Base-by-base conservation (phyloP, 2,113 vertebrate genomes). In the Epinephelus fuscoguttatus region DNA sequence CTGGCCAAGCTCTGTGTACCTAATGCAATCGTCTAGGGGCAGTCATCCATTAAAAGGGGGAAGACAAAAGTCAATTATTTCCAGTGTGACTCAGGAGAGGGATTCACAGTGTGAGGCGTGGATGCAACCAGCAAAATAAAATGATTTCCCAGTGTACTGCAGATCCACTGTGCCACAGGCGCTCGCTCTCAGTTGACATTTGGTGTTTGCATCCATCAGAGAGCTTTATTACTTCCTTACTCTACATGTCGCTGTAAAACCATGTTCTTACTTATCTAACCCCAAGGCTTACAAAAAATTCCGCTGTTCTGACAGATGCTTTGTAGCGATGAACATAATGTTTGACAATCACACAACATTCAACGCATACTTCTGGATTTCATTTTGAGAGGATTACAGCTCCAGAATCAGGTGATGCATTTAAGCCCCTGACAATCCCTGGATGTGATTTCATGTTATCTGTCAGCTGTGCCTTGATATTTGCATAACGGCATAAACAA, bases 31-130 rank as follows among this genome's bases (percentile, higher is more conserved):
- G 57, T 90, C 70, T 71, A 52, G 63, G 85, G 78, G 68, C 68
- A 80, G 70, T 76, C 64, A 73, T 84, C 86, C 84, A 83, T 90
- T 88, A 88, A 85, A 86, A 87, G 56, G 37, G 42, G 66, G 68
- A 77, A 77, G 68, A 92, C 84, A 82, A 87, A 87, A 89, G 82
- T 78, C 89, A 82, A 81, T 90, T 91, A 85, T 80, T 85, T 84
- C 72, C 83, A 81, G 53, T 53, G 67, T 67, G 81, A 88, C 80
- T 88, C 60, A n/a, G 64, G 76, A 82, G 25, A 80, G 50, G 76
- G 70, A 83, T 76, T 85, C 77, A 56, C 81, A 61, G 56, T 17
- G 45, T 77, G 86, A 88, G 57, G 81, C 62, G 63, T 61, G 4
- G 62, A 84, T 75, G 47, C 53, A 62, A 55, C n/a, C 30, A 9